A percentile compares a stretch with the other conserved stretches of the same genome.
phyloP scores from a whole-genome alignment of 2,888 invertebrate species.

The Teleiodes luculella region DNA sequence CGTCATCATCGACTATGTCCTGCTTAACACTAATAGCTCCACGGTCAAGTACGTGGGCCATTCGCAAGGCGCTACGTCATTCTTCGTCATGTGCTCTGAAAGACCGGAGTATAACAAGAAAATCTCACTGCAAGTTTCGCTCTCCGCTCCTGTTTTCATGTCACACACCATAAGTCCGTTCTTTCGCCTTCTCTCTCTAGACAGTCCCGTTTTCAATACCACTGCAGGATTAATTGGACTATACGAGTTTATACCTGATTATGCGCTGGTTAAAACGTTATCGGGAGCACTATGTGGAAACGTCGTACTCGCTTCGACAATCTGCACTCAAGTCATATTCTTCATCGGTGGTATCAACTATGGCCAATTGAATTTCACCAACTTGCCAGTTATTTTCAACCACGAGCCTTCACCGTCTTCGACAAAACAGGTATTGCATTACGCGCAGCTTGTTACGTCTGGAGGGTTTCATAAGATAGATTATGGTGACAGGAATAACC shows the following conservation, averaged over 20 bases:
- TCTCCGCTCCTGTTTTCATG: slow-evolving; percentile 80
- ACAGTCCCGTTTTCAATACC: slow-evolving; percentile 35
- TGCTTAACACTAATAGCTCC: slow-evolving; percentile 67
- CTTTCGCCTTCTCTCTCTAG: slow-evolving; percentile 44
- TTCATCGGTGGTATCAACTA: slow-evolving; percentile 78
- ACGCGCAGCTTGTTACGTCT: slow-evolving; percentile 63
- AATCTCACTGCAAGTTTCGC: slow-evolving; percentile 69
- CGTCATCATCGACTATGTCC: slow-evolving; percentile 85
- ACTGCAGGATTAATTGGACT: slow-evolving; percentile 58
- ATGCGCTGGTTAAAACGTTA: slow-evolving; percentile 62
- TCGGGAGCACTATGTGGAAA: slow-evolving; percentile 64
- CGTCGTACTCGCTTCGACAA: slow-evolving; percentile 55
- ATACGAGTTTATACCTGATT: slow-evolving; percentile 82
- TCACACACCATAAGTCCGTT: slow-evolving; percentile 54
- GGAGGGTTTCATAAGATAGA: slow-evolving; percentile 51
- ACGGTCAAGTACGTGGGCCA: slow-evolving; percentile 83
- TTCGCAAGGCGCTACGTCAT: slow-evolving; percentile 82
- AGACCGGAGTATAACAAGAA: slow-evolving; percentile 77
- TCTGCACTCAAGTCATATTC: slow-evolving; percentile 80
- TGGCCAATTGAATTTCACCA: slow-evolving; percentile 76
- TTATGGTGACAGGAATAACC: slow-evolving; percentile 48
- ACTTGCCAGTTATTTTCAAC: slow-evolving; percentile 74
- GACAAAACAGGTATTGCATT: slow-evolving; percentile 73
- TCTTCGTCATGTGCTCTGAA: slow-evolving; percentile 77
- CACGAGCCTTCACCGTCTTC: slow-evolving; percentile 78